These are phyloP conservation scores for Embiotoca jacksoni DNA, from an alignment of 2,113 vertebrate species.

Conservation along the genomic window DNA sequence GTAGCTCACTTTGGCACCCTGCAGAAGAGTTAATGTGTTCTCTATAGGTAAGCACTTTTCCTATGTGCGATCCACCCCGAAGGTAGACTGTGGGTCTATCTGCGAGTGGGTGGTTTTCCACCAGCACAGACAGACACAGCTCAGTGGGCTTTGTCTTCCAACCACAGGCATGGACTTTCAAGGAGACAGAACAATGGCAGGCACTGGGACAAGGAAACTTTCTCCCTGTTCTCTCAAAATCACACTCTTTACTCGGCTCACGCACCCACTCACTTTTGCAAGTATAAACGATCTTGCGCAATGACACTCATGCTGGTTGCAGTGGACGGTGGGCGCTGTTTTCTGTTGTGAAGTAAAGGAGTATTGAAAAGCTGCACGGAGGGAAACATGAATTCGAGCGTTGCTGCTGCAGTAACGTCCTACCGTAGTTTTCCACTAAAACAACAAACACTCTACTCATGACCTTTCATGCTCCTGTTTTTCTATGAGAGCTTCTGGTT, in stretches of 20 bases:
- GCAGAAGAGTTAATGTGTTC: slow-evolving; percentile 66
- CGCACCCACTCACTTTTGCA: slow-evolving; percentile 60
- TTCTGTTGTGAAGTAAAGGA: slow-evolving; percentile 57
- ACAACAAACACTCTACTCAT: slow-evolving; percentile 48
- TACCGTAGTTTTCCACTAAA: slow-evolving; percentile 33
- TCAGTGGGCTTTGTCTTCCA: slow-evolving; percentile 64
- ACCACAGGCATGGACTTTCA: slow-evolving; percentile 68
- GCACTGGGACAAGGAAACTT: slow-evolving; percentile 76
- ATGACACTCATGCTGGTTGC: slow-evolving; percentile 37
- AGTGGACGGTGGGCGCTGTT: slow-evolving; percentile 47
- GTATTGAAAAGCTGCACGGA: slow-evolving; percentile 67
- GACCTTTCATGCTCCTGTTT: slow-evolving; percentile 34
- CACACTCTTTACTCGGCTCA: slow-evolving; percentile 52
- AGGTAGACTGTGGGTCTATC: slow-evolving; percentile 51
- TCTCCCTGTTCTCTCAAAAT: slow-evolving; percentile 64
- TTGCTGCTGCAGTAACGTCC: slow-evolving; percentile 53
- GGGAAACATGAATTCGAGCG: slow-evolving; percentile 66
- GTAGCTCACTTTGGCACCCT: slow-evolving; percentile 48
- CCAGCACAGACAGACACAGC: slow-evolving; percentile 55
- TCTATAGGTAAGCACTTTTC: slow-evolving; percentile 72
- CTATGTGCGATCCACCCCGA: slow-evolving; percentile 52
- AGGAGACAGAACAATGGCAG: slow-evolving; percentile 80
- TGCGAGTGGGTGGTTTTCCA: slow-evolving; percentile 62
- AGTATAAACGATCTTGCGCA: slow-evolving; percentile 56
- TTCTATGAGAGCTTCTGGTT: slow-evolving; percentile 49